Base-by-base conservation (phyloP, 1,140 invertebrate genomes). In the Matsumurasca onukii region DNA sequence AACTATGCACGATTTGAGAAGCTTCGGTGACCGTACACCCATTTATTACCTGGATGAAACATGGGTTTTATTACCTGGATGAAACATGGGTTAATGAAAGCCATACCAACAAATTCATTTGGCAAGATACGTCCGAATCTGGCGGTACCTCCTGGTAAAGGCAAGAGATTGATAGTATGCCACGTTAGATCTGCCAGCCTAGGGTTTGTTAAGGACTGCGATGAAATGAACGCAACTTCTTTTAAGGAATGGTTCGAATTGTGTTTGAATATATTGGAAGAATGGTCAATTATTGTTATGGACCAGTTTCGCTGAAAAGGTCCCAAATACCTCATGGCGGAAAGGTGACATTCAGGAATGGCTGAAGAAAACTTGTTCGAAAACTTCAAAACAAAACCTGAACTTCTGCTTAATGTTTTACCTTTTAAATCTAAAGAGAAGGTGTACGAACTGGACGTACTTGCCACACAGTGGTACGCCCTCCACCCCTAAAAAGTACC, bases 401-500 rank as follows among this genome's bases (percentile, higher is more conserved):
- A 57, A 17, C 24, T 25, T 12, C 52, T n/a, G 15, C 20, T 25
- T 17, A 25, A 57, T 15, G 15, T 57, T 25, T 12, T 57, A 24
- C 24, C 52, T 12, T n/a, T 57, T 57, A 57, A 57, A 57, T 17
- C 12, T n/a, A 5, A 57, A 57, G 12, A 57, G 52, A 25, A n/a
- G n/a, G n/a, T n/a, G n/a, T n/a, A 57, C 24, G 52, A 57, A 57
- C 52, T 57, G 13, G 52, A 57, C 20, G 13, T 17, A 13, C 39
- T 73, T n/a, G 74, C 72, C 61, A 72, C 30, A 70, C 30, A 65
- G 72, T 76, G 27, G n/a, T 76, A 59, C 27, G 75, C 9, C 52
- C 76, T 13, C 75, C 75, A 1, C 73, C 73, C 45, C 75, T 74
- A 24, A 69, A 76, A 52, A 72, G 73, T 55, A 52, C 71, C n/a